These are phyloP conservation scores for Leptinotarsa juncta DNA, from an alignment of 2,888 invertebrate species.

Conservation along the genomic window DNA sequence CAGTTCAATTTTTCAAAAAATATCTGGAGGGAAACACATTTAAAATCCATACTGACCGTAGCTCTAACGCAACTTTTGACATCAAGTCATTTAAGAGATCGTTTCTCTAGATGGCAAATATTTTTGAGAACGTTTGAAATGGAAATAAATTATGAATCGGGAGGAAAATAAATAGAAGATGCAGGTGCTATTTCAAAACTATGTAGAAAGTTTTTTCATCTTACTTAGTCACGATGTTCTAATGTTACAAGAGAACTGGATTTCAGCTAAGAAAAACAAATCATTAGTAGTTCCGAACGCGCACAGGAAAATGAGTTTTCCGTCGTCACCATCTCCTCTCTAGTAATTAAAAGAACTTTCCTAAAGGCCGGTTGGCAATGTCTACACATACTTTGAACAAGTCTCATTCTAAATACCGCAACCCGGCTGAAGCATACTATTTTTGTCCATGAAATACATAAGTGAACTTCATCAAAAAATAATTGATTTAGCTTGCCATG, in stretches of 20 bases:
- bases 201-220: too few relatives aligned
- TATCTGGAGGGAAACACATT: too few relatives aligned
- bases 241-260: not conserved
- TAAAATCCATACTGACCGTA: too few relatives aligned
- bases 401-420: conserved; percentile 39
- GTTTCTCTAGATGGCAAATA: too few relatives aligned
- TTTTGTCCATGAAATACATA: conserved; percentile 41
- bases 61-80: too few relatives aligned
- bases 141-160: too few relatives aligned
- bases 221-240: too few relatives aligned
- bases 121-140: too few relatives aligned
- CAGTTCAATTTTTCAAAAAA: too few relatives aligned
- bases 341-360: conserved; percentile 47
- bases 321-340: conserved; percentile 26
- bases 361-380: conserved; percentile 39
- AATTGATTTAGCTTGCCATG: conserved; percentile 19
- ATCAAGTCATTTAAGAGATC: too few relatives aligned
- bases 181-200: too few relatives aligned
- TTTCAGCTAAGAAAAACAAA: conserved; percentile 4
- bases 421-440: conserved; percentile 47
- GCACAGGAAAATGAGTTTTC: not conserved
- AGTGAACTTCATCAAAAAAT: conserved; percentile 19
- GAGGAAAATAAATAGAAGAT: too few relatives aligned
- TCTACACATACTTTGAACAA: conserved; percentile 47
- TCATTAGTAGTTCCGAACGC: not conserved